phyloP scores from a whole-genome alignment of 2,113 vertebrate species.

The Charadrius vociferus region DNA sequence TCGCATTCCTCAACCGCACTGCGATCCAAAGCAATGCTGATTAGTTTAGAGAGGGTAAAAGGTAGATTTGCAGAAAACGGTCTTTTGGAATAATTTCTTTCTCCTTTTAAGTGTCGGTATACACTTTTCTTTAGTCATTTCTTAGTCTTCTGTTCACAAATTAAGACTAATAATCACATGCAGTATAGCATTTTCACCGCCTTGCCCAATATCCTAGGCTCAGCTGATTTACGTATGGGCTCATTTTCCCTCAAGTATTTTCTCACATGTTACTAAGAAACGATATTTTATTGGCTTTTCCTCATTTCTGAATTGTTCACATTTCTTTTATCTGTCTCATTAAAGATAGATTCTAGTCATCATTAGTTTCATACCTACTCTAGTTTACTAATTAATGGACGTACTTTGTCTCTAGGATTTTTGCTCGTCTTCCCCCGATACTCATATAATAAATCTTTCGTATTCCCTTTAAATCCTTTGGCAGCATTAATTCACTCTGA shows the following conservation, averaged over 20 bases:
- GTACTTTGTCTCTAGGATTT: not conserved
- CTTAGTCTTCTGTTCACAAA: not conserved
- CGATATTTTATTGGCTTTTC: not conserved
- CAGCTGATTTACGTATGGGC: not conserved
- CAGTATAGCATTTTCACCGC: not conserved
- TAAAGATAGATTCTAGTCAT: not conserved
- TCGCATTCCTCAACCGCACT: fast-evolving
- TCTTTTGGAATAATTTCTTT: not conserved
- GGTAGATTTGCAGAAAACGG: not conserved
- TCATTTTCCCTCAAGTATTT: not conserved
- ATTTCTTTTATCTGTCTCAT: not conserved
- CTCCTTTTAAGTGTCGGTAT: not conserved
- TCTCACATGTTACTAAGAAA: not conserved
- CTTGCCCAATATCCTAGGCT: not conserved
- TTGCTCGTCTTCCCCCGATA: not conserved
- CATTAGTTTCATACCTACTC: not conserved
- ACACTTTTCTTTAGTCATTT: not conserved
- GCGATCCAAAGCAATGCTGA: not conserved
- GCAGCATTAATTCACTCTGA: conserved; percentile 14
- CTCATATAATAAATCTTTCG: not conserved
- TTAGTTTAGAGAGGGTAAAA: not conserved
- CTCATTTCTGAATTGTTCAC: not conserved
- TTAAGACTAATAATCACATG: not conserved
- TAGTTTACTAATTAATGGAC: conserved; percentile 43
- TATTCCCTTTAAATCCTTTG: conserved; percentile 31